Conservation (phyloP, 2,797 vertebrate genomes). For the Champsocephalus esox region DNA sequence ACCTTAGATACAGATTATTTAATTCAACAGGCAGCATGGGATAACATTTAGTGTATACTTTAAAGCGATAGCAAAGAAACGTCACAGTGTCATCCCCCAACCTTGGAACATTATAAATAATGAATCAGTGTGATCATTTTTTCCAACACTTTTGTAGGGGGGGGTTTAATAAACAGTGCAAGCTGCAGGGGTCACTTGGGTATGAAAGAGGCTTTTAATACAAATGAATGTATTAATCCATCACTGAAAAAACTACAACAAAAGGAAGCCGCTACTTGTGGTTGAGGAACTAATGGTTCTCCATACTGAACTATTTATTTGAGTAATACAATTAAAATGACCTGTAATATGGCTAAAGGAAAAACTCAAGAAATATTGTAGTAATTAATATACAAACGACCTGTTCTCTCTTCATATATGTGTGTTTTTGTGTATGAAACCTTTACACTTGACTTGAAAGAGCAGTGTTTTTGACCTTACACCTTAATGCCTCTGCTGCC, state of each 20-base stretch:
- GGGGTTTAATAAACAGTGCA: background rate
- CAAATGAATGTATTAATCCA: background rate
- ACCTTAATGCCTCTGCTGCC: conserved; percentile 35
- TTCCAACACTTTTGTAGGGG: background rate
- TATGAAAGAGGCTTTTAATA: background rate
- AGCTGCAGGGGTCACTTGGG: background rate
- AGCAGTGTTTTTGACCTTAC: conserved; percentile 25
- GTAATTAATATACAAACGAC: background rate
- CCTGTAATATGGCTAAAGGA: background rate
- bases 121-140: background rate
- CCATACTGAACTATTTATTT: background rate
- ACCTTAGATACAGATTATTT: background rate
- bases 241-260: background rate
- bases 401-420: background rate
- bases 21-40: background rate
- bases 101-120: background rate
- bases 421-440: conserved; percentile 1
- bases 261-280: background rate
- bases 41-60: background rate
- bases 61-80: background rate
- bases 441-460: background rate
- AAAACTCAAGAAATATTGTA: background rate
- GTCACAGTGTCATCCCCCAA: background rate
- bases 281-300: background rate
- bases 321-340: background rate